Evolutionary conservation across 2,113 vertebrate genomes (phyloP).

Genomic region (Ascaphus truei): DNA sequence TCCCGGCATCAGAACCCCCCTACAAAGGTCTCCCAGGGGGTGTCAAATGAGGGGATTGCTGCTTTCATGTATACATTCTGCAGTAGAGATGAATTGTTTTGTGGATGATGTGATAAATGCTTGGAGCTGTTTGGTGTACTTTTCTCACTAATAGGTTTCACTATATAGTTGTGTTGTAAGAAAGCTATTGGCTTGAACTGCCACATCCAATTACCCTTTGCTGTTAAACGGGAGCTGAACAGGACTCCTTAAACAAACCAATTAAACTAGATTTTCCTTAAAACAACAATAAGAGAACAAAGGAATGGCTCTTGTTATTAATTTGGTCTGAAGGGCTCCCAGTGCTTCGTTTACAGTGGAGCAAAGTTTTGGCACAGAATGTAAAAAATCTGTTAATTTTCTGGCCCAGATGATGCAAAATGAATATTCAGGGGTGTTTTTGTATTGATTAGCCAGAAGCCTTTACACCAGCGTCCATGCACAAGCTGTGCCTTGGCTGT

Average conservation of each 20-base stretch:
- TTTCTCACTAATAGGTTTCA: neutral
- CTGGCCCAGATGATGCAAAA: neutral
- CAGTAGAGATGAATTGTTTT: no score
- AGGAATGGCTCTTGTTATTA: conserved; percentile 14
- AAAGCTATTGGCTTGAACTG: neutral
- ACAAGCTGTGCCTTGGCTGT: neutral
- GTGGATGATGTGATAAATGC: no score
- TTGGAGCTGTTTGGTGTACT: no score
- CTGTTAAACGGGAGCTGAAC: neutral
- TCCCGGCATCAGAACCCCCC: no score
- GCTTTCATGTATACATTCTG: no score
- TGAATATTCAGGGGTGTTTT: neutral
- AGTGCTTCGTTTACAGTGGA: neutral
- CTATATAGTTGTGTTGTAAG: neutral
- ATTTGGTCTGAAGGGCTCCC: conserved; percentile 24
- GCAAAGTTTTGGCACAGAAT: conserved; percentile 1
- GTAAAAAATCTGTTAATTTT: neutral
- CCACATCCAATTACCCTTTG: conserved; percentile 15
- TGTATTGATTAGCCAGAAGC: neutral
- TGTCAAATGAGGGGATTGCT: no score
- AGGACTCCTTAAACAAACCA: conserved; percentile 9
- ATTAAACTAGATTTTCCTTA: conserved; percentile 20
- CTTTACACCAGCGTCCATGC: neutral
- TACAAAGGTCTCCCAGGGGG: no score
- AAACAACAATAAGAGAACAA: conserved; percentile 20